phyloP scores from a whole-genome alignment of 1,140 invertebrate genomes.

The Cyclina sinensis region DNA sequence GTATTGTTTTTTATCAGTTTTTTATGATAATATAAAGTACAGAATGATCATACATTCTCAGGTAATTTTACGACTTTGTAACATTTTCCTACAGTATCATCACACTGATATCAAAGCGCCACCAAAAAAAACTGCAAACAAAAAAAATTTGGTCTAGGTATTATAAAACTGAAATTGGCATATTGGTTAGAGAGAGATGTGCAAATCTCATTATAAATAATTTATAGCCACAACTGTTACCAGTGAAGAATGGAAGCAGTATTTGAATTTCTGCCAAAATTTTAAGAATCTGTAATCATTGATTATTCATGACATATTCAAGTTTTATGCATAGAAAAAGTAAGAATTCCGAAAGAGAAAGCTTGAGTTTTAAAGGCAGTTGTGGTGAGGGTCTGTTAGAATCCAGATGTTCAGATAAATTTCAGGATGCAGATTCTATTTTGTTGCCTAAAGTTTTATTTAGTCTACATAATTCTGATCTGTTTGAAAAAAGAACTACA shows the following conservation, averaged over 20 bases:
- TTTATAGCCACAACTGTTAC: neutral
- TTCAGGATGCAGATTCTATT: too few species aligned
- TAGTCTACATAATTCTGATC: too few species aligned
- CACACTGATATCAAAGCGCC: neutral
- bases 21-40: neutral
- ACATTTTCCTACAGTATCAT: neutral
- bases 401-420: too few species aligned
- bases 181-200: neutral
- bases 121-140: too few species aligned
- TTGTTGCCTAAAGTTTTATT: too few species aligned
- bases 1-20: neutral
- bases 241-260: neutral
- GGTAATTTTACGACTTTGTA: neutral
- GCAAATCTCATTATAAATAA: conserved; percentile 9
- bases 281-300: neutral
- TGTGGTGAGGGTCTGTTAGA: too few species aligned
- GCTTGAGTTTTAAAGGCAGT: too few species aligned
- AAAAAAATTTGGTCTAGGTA: conserved; percentile 13
- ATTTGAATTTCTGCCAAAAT: neutral
- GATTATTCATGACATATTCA: conserved; percentile 5
- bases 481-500: too few species aligned
- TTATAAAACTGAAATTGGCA: neutral
- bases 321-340: too few species aligned
- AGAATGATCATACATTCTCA: neutral
- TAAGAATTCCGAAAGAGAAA: too few species aligned